phyloP scores from a whole-genome alignment of 2,888 invertebrate genomes.

The Drosophila pseudotalamancana region DNA sequence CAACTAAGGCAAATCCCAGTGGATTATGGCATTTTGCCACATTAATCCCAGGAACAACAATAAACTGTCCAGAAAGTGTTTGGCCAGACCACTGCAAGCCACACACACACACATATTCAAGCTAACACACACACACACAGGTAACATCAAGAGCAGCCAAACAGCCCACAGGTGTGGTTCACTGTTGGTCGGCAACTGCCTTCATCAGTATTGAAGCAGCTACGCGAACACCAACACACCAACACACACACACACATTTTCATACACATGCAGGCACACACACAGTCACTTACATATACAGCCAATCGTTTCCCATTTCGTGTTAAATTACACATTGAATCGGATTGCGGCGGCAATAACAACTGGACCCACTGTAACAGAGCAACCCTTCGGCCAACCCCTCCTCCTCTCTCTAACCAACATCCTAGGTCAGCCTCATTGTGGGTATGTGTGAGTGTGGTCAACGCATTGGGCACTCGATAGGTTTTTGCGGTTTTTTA shows the following conservation, averaged over 20 bases:
- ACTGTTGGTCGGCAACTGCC: conserved; percentile 42
- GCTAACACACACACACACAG: conserved; percentile 9
- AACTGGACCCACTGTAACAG: conserved; percentile 46
- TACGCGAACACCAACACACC: conserved; percentile 25
- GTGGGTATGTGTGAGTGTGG: conserved; percentile 39
- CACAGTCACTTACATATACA: conserved; percentile 9
- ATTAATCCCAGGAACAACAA: conserved; percentile 61
- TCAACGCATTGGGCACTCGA: conserved; percentile 67
- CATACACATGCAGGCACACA: conserved; percentile 14
- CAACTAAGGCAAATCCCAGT: conserved; percentile 67
- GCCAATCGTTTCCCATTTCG: conserved; percentile 79
- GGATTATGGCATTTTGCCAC: conserved; percentile 67
- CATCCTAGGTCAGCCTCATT: neutral
- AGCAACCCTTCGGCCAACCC: conserved; percentile 23
- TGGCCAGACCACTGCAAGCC: conserved; percentile 4
- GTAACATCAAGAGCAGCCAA: conserved; percentile 30
- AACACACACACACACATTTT: conserved; percentile 12
- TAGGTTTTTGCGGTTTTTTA: conserved; percentile 80
- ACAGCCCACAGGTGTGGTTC: conserved; percentile 61
- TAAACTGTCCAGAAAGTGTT: conserved; percentile 60
- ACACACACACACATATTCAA: conserved; percentile 15
- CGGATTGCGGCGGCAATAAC: conserved; percentile 76
- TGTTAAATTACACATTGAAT: conserved; percentile 79
- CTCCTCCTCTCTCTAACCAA: neutral
- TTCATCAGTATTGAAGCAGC: conserved; percentile 53